Base-by-base conservation (phyloP, 2,113 vertebrate species). In the Tapirus terrestris region DNA sequence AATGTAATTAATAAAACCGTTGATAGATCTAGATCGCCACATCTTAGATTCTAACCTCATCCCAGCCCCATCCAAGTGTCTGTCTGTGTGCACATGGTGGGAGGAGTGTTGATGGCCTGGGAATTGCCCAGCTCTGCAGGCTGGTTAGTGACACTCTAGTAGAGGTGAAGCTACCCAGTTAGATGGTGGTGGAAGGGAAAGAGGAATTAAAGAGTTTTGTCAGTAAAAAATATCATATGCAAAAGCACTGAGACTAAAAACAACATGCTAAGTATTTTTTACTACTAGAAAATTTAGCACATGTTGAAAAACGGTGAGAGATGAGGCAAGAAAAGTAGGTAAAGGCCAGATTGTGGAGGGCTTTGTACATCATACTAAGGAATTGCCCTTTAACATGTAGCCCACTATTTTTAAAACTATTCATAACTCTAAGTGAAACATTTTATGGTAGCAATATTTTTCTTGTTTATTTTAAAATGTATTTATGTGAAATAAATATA, bases 381-480 rank as follows among this genome's bases (percentile, higher is more conserved):
- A 91, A 58, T 48, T 82, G 39, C 11, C 86, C 5, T 63, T 63
- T 36, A 72, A n/a, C 48, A 53, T 79, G 48, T 21, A 45, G 21
- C 5, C 63, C 11, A 73, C 45, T 86, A 10, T 83, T 95, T 94
- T 68, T 11, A 82, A 89, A 82, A 63, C 36, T 72, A 27, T 51
- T 80, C 18, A 7, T 88, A 75, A 90, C 12, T 87, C 23, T 20
- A 92, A 89, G 6, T n/a, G 17, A 92, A 81, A 68, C 7, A 39
- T 83, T 96, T 94, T 76, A 48, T 85, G 67, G 53, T 48, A 73
- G 16, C 31, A 61, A 25, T 79, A 16, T 93, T 94, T 93, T 96
- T 89, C 58, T 45, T 61, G n/a, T 68, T 95, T 92, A 75, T 81
- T 93, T 73, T 9, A 36, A 93, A 95, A 70, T 86, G 25, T 73